Percentiles rank a stretch among this genome's conserved stretches.
Evolutionary conservation across 2,888 invertebrate genomes (phyloP).

Genomic region (Philereme transversata): DNA sequence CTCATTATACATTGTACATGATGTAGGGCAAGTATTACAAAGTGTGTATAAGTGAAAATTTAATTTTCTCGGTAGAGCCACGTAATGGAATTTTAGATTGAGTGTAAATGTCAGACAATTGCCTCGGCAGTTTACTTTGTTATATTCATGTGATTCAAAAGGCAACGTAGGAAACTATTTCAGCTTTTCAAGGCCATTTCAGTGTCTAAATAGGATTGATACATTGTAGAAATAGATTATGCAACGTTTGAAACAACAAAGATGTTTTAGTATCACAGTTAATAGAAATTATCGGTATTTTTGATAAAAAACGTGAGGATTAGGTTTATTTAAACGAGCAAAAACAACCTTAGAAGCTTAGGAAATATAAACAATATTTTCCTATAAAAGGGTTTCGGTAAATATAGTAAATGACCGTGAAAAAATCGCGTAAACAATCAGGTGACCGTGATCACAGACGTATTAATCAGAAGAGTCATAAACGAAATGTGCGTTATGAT

Average conservation of each 20-base stretch:
- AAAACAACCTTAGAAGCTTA: neutral
- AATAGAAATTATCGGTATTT: too few species aligned
- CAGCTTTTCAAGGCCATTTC: too few species aligned
- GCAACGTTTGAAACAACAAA: too few species aligned
- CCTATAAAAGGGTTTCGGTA: neutral
- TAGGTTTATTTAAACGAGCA: too few species aligned
- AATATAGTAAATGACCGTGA: conserved; percentile 12
- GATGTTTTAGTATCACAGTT: too few species aligned
- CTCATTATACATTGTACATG: conserved; percentile 2
- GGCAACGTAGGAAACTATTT: neutral
- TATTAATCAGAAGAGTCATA: conserved; percentile 75
- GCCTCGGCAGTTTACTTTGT: conserved; percentile 15
- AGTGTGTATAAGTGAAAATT: conserved; percentile 17
- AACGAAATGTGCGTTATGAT: conserved; percentile 73
- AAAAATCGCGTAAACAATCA: conserved; percentile 31
- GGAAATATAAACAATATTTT: neutral
- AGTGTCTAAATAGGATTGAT: too few species aligned
- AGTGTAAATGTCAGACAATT: conserved; percentile 20
- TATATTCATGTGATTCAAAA: conserved; percentile 6
- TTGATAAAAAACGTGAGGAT: too few species aligned
- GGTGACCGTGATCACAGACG: conserved; percentile 53
- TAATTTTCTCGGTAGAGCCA: conserved; percentile 21
- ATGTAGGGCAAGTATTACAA: neutral
- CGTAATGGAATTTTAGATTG: conserved; percentile 36
- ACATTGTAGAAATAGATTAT: too few species aligned